A percentile compares a stretch with the other conserved stretches of the same genome.
Conservation (phyloP, 1,140 invertebrate genomes). For the Leptinotarsa texana region DNA sequence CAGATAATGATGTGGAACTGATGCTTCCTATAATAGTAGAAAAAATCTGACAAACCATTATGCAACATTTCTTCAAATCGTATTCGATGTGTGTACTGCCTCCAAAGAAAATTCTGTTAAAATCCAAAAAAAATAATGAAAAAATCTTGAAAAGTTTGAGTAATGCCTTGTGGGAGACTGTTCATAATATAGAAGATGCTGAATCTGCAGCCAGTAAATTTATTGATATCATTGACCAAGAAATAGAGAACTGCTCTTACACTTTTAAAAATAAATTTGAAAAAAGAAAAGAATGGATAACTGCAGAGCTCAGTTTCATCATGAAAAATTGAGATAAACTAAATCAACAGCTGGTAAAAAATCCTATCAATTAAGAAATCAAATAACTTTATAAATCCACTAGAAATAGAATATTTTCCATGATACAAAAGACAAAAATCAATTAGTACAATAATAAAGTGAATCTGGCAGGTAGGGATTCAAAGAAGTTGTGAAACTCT, state of each 20-base stretch:
- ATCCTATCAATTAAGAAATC: not conserved
- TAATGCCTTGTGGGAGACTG: too few relatives aligned
- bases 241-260: not conserved
- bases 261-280: not conserved
- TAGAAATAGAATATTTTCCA: slow-evolving; percentile 4
- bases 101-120: too few relatives aligned
- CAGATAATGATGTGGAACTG: too few relatives aligned
- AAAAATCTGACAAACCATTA: too few relatives aligned
- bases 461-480: not conserved
- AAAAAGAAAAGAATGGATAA: not conserved
- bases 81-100: too few relatives aligned
- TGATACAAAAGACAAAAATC: not conserved
- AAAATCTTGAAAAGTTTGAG: too few relatives aligned
- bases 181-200: too few relatives aligned
- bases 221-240: too few relatives aligned
- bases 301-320: not conserved
- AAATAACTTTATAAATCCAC: not conserved
- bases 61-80: too few relatives aligned
- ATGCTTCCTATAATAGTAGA: too few relatives aligned
- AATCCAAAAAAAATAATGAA: not conserved
- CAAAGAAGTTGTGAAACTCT: not conserved
- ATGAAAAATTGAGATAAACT: not conserved
- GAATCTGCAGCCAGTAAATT: too few relatives aligned
- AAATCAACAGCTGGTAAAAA: not conserved
- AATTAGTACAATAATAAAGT: slow-evolving; percentile 4